Base-by-base conservation (phyloP, 2,888 invertebrate genomes). In the Aphodius sticticus region DNA sequence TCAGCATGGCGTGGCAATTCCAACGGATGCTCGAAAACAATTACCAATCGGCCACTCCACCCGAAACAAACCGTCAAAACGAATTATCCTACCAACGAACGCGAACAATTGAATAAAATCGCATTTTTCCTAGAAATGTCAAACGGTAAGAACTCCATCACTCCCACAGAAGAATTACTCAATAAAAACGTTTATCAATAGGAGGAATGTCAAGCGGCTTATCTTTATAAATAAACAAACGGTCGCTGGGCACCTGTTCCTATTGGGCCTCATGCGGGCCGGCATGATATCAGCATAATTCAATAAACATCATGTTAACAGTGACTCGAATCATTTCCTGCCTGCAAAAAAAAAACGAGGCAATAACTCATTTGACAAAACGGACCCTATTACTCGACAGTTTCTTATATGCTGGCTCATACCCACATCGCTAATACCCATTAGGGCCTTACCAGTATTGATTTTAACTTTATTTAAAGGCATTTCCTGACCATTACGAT, bases 1-100 rank as follows among this genome's bases (percentile, higher is more conserved):
- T 53, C 53, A 53, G 53, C 53, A 53, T 53, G 53, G 53, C 53
- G 53, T 53, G 53, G 53, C 53, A 53, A 53, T 53, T 53, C 53
- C 53, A 53, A 53, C 53, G 53, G 53, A 53, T 53, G 53, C 53
- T 53, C 53, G 53, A 53, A 53, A 53, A 53, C 53, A 53, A 53
- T 53, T 53, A 53, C 53, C 9, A 53, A 53, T 53, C 53, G 53
- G 53, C 12, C 53, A 12, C 53, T 53, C 53, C 53, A 53, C 53
- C 53, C 53, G 53, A 9, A 53, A 12, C 53, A 53, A 53, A 53
- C 53, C 53, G 53, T 53, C 53, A 53, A 53, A 53, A 53, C 53
- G 53, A 53, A 53, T 53, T 53, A 53, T 5, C 53, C 53, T 9
- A 53, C 53, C 9, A 53, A 53, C 53, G 12, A 53, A 9, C 53